These are phyloP conservation scores for Acipenser ruthenus DNA, from an alignment of 2,797 vertebrate species.

Conservation along the genomic window DNA sequence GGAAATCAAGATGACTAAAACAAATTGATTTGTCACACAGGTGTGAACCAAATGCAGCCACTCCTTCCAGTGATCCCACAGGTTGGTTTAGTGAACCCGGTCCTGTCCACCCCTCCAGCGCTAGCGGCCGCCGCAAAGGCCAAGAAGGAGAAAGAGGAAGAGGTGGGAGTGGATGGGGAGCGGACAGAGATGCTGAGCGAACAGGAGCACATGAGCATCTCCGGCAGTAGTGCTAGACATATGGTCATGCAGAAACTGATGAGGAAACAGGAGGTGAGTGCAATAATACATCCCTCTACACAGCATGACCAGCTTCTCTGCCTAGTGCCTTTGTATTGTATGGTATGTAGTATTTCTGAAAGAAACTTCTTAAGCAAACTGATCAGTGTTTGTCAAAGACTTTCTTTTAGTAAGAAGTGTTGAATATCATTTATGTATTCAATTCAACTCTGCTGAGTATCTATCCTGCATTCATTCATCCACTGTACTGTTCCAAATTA, in stretches of 20 bases:
- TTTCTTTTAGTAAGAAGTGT: too few species aligned
- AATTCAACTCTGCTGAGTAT: too few species aligned
- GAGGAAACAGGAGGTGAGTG: constrained; percentile 82
- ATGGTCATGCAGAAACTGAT: constrained; percentile 93
- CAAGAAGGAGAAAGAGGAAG: constrained; percentile 77
- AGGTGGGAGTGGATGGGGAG: constrained; percentile 72
- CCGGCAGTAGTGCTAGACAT: constrained; percentile 83
- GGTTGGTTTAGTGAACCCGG: constrained; percentile 91
- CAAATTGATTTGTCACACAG: constrained; percentile 39
- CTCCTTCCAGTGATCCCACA: constrained; percentile 88
- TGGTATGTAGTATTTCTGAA: too few species aligned
- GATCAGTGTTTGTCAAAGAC: too few species aligned
- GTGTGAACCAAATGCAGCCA: constrained; percentile 89
- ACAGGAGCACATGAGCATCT: constrained; percentile 93
- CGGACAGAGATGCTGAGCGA: constrained; percentile 88
- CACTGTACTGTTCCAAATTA: too few species aligned
- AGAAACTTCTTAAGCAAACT: too few species aligned
- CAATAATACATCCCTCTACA: not conserved
- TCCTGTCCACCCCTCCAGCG: constrained; percentile 77
- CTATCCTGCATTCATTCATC: too few species aligned
- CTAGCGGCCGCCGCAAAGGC: constrained; percentile 48
- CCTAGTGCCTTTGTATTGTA: too few species aligned
- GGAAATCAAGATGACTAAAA: too few species aligned
- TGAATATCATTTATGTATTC: too few species aligned
- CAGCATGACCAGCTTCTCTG: not conserved